Conservation (phyloP, 2,888 invertebrate species). For the Crioceris asparagi region DNA sequence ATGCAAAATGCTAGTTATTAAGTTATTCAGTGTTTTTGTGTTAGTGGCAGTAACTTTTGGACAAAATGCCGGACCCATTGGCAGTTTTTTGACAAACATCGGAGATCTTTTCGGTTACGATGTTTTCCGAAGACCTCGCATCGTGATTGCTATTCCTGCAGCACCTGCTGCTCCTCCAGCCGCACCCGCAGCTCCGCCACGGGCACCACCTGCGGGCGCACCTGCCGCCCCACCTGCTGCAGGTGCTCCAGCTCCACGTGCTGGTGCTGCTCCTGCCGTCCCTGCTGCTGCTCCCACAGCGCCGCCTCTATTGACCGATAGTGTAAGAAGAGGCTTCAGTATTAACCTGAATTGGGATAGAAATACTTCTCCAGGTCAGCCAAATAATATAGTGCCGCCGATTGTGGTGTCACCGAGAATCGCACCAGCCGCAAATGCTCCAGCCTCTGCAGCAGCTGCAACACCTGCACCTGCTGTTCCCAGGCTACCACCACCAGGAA, state of each 20-base stretch:
- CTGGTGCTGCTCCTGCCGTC: slow-evolving; percentile 18
- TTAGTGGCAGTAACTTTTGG: slow-evolving; percentile 9
- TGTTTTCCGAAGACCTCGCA: slow-evolving; percentile 28
- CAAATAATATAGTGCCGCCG: slow-evolving; percentile 10
- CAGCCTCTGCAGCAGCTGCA: slow-evolving; percentile 13
- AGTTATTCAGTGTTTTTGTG: slow-evolving; percentile 14
- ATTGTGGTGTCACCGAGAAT: slow-evolving; percentile 15
- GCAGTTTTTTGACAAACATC: slow-evolving; percentile 31
- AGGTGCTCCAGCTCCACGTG: slow-evolving; percentile 20
- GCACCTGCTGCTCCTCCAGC: slow-evolving; percentile 16
- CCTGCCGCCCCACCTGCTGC: slow-evolving; percentile 18
- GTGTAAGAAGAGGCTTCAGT: slow-evolving; percentile 33
- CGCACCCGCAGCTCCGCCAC: slow-evolving; percentile 14
- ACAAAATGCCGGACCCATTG: slow-evolving; percentile 24
- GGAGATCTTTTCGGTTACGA: slow-evolving; percentile 38
- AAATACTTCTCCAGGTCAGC: slow-evolving; percentile 23
- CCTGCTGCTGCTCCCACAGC: slow-evolving; percentile 16
- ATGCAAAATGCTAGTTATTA: slow-evolving; percentile 24
- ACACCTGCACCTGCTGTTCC: slow-evolving; percentile 7
- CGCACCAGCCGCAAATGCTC: slow-evolving; percentile 14
- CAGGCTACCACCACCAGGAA: slow-evolving; percentile 13
- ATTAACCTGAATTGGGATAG: slow-evolving; percentile 35
- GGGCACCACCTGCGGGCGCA: slow-evolving; percentile 15
- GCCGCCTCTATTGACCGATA: slow-evolving; percentile 29
- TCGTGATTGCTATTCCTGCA: slow-evolving; percentile 13